A percentile compares a stretch with the other conserved stretches of the same genome.
phyloP scores from a whole-genome alignment of 2,113 vertebrate genomes.

The Dromiciops gliroides region DNA sequence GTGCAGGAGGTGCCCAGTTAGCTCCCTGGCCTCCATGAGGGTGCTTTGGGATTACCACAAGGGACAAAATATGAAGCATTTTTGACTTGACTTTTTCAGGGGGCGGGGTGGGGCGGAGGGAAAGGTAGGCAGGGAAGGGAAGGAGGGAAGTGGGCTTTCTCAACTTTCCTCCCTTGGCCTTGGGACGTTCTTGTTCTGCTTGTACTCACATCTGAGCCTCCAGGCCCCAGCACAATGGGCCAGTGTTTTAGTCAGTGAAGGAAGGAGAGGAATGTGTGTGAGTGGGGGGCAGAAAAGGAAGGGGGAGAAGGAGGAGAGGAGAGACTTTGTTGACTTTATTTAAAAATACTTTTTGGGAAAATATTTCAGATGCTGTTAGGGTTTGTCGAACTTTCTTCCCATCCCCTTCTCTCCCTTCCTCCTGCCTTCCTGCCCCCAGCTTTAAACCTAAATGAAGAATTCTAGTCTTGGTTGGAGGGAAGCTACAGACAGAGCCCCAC shows the following conservation, averaged over 20 bases:
- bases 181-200: neutral
- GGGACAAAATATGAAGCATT: neutral
- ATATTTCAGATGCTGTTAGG: conserved; percentile 57
- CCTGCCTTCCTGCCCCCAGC: conserved; percentile 12
- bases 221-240: neutral
- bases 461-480: conserved; percentile 47
- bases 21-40: neutral
- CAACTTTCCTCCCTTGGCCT: conserved; percentile 4
- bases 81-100: neutral
- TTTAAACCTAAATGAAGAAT: conserved; percentile 63
- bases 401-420: conserved; percentile 18
- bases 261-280: conserved; percentile 58
- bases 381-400: conserved; percentile 39
- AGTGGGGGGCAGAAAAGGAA: conserved; percentile 24
- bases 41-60: conserved; percentile 33
- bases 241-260: conserved; percentile 42
- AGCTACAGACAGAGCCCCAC: conserved; percentile 65
- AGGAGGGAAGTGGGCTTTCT: neutral
- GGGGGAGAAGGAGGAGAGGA: conserved; percentile 52
- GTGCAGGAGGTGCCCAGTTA: neutral
- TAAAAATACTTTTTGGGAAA: conserved; percentile 67
- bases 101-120: neutral
- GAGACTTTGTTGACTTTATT: conserved; percentile 65
- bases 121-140: no score
- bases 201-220: neutral